A percentile compares a stretch with the other conserved stretches of the same genome.
Evolutionary conservation across 2,797 vertebrate genomes (phyloP).

Genomic region (Apodemus agrarius): DNA sequence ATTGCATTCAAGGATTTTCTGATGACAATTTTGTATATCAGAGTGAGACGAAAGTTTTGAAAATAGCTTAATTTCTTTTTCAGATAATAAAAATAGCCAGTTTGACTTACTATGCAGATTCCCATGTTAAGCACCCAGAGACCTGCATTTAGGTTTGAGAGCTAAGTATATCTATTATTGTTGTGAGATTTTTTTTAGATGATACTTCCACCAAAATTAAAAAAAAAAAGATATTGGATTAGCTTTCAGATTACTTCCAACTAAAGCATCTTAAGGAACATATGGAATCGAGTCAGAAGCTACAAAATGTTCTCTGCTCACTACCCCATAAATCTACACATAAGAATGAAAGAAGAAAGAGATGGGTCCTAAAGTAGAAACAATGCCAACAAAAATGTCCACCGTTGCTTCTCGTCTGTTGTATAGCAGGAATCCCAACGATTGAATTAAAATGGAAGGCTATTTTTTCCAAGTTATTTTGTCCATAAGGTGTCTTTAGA

Average conservation of each 20-base stretch:
- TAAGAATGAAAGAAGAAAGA: background rate
- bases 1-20: conserved; percentile 8
- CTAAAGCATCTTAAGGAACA: conserved; percentile 37
- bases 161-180: background rate
- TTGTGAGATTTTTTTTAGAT: background rate
- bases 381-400: background rate
- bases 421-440: background rate
- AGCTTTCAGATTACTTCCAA: conserved; percentile 48
- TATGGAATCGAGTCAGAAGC: conserved; percentile 22
- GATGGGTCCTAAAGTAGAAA: conserved; percentile 38
- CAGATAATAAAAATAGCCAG: background rate
- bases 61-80: background rate
- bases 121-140: background rate
- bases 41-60: conserved; percentile 20
- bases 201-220: conserved; percentile 7
- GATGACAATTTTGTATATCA: background rate
- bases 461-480: background rate
- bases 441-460: conserved; percentile 4
- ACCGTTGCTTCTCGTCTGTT: background rate
- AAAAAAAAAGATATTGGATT: background rate
- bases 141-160: background rate
- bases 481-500: background rate
- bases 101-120: background rate
- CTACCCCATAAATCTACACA: background rate
- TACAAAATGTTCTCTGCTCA: background rate